A percentile compares a stretch with the other conserved stretches of the same genome.
These are phyloP conservation scores for Temnothorax rugatulus DNA, from an alignment of 2,888 invertebrate genomes.

Conservation along the genomic window DNA sequence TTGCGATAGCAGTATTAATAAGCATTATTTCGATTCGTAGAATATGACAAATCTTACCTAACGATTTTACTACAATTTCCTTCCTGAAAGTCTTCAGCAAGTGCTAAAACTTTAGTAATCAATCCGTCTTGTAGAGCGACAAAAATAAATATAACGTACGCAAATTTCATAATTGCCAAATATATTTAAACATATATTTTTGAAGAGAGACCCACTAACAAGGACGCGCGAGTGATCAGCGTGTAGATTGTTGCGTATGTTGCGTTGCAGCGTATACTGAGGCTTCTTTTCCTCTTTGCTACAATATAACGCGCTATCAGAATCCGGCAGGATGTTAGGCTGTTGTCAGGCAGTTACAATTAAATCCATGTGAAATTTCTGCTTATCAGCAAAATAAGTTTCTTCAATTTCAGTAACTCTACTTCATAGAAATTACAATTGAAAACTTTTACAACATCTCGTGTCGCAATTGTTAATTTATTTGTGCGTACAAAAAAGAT, in stretches of 20 bases:
- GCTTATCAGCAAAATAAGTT: neutral
- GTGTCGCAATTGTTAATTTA: neutral
- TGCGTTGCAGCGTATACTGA: conserved; percentile 1
- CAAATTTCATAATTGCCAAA: conserved; percentile 35
- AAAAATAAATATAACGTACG: conserved; percentile 1
- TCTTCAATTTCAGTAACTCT: conserved; percentile 1
- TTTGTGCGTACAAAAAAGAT: neutral
- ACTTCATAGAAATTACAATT: neutral
- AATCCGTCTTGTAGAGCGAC: neutral
- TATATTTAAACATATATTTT: conserved; percentile 10
- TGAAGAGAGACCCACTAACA: neutral
- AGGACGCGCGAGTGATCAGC: neutral
- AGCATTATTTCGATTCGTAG: neutral
- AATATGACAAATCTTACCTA: conserved; percentile 35
- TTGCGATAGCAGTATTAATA: neutral
- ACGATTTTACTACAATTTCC: conserved; percentile 1
- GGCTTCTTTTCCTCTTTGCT: neutral
- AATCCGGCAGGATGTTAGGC: conserved; percentile 62
- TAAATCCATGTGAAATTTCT: neutral
- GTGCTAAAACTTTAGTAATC: neutral
- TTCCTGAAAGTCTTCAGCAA: too few relatives aligned
- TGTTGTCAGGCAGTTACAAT: conserved; percentile 32
- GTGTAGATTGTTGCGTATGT: neutral
- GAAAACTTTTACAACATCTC: neutral
- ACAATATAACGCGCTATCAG: conserved; percentile 30